Conservation (phyloP, 2,113 vertebrate species). For the Pseudorhombus dupliciocellatus region DNA sequence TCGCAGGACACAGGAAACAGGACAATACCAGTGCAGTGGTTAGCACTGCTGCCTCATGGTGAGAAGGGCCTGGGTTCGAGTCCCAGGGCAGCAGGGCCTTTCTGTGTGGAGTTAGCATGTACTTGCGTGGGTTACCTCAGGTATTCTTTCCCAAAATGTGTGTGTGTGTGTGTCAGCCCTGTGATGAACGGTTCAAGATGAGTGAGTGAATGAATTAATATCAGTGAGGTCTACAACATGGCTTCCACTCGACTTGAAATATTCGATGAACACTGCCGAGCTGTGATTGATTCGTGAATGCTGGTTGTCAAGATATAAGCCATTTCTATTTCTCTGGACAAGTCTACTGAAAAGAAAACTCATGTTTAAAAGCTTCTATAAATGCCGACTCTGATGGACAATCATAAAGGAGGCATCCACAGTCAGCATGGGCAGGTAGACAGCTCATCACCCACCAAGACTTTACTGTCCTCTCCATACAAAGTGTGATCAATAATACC, state of each 20-base stretch:
- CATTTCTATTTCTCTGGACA: background rate
- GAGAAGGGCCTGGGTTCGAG: too few species aligned
- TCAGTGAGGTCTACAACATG: background rate
- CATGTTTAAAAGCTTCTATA: background rate
- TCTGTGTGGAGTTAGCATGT: too few species aligned
- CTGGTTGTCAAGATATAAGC: background rate
- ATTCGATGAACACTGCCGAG: background rate
- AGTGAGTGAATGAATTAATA: too few species aligned
- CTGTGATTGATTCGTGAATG: background rate
- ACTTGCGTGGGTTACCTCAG: too few species aligned
- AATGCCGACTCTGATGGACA: background rate
- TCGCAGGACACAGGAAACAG: too few species aligned
- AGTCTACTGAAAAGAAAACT: background rate
- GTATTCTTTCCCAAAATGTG: too few species aligned
- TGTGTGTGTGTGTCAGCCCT: too few species aligned
- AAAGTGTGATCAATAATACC: conserved; percentile 14
- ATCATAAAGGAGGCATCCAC: background rate
- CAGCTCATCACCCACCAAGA: conserved; percentile 6
- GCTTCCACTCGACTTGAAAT: background rate
- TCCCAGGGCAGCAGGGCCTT: too few species aligned
- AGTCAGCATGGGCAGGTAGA: conserved; percentile 8
- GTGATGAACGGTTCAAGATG: too few species aligned
- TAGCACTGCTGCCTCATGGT: too few species aligned
- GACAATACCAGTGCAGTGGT: too few species aligned
- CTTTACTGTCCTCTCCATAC: conserved; percentile 3